phyloP scores from a whole-genome alignment of 2,113 vertebrate species.

The Petaurus breviceps region DNA sequence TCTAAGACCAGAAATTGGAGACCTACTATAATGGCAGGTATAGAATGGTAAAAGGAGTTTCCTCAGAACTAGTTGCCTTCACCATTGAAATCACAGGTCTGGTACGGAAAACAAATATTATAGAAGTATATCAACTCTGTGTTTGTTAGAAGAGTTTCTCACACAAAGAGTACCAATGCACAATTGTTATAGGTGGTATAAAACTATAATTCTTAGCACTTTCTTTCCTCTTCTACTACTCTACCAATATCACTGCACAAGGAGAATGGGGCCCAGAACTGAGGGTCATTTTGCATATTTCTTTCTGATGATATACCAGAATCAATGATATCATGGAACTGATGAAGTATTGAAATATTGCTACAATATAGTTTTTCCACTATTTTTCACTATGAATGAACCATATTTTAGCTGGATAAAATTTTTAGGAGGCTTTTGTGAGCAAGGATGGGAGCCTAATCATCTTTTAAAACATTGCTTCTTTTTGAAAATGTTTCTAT shows the following conservation, averaged over 20 bases:
- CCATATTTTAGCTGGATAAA: neutral
- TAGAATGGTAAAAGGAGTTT: neutral
- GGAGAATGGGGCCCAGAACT: neutral
- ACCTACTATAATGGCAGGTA: neutral
- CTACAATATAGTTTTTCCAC: neutral
- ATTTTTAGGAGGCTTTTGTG: neutral
- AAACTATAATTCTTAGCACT: neutral
- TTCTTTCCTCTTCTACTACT: neutral
- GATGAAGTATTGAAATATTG: conserved; percentile 8
- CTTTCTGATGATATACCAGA: neutral
- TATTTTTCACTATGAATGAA: conserved; percentile 42
- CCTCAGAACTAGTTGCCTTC: neutral
- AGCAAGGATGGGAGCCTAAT: neutral
- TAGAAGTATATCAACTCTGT: neutral
- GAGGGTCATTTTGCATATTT: neutral
- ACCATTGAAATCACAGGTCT: neutral
- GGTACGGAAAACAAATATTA: neutral
- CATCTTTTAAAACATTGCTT: conserved; percentile 26
- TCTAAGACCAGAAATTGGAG: neutral
- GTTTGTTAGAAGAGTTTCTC: neutral
- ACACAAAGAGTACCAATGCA: neutral
- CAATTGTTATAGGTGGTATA: neutral
- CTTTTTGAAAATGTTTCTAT: conserved; percentile 9
- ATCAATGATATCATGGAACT: neutral
- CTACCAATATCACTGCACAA: neutral